A percentile compares a stretch with the other conserved stretches of the same genome.
These are phyloP conservation scores for Calliopsis andreniformis DNA, from an alignment of 1,140 invertebrate genomes.

Conservation along the genomic window DNA sequence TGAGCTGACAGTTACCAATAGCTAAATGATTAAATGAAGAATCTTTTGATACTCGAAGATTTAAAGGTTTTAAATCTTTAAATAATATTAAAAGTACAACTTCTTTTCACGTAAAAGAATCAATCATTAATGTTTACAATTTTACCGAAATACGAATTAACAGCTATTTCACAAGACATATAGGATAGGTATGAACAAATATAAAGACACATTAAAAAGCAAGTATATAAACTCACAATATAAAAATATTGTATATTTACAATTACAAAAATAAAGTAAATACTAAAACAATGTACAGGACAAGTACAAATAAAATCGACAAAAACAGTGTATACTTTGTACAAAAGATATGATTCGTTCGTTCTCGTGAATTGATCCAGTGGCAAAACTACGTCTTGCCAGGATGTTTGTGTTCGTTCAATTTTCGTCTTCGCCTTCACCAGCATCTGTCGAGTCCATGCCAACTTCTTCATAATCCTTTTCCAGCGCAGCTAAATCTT, in stretches of 20 bases:
- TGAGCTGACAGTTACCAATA: too few species aligned
- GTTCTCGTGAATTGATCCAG: background rate
- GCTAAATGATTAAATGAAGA: too few species aligned
- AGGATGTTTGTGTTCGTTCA: background rate
- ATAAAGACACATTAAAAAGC: background rate
- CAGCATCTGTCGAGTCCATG: slow-evolving; percentile 72
- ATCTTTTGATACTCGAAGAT: too few species aligned
- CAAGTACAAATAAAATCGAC: slow-evolving; percentile 2
- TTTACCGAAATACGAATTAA: too few species aligned
- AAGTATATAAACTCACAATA: slow-evolving; percentile 31
- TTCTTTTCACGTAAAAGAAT: too few species aligned
- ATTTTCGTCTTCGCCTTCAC: slow-evolving; percentile 61
- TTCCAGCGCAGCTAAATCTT: slow-evolving; percentile 84
- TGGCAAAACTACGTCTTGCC: too few species aligned
- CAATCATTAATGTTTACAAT: too few species aligned
- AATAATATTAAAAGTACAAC: too few species aligned
- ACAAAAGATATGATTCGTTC: slow-evolving; percentile 6
- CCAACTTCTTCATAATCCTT: slow-evolving; percentile 81
- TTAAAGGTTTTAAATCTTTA: too few species aligned
- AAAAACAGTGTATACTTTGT: slow-evolving; percentile 23
- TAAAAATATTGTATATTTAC: slow-evolving; percentile 20
- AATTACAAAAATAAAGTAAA: slow-evolving; percentile 26
- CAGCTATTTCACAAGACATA: too few species aligned
- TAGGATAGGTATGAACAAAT: too few species aligned
- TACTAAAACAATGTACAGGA: slow-evolving; percentile 42